phyloP scores from a whole-genome alignment of 2,888 invertebrate species.

The Fabriciana adippe region DNA sequence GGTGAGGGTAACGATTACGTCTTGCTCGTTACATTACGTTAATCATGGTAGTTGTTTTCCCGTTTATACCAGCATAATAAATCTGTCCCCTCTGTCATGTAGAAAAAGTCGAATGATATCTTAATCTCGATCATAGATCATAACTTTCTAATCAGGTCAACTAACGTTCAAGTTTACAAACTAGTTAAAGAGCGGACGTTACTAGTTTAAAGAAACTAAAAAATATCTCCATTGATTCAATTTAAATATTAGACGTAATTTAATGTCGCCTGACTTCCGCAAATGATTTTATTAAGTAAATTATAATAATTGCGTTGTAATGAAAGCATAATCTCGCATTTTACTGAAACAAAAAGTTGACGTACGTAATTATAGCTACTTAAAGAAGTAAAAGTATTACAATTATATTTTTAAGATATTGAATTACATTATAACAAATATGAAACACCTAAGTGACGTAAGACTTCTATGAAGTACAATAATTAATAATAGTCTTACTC shows the following conservation, averaged over 20 bases:
- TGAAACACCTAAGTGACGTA: neutral
- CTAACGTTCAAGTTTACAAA: slow-evolving; percentile 70
- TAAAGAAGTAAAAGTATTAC: neutral
- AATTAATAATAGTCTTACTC: neutral
- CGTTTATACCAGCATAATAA: slow-evolving; percentile 30
- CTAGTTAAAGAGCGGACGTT: slow-evolving; percentile 67
- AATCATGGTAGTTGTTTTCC: slow-evolving; percentile 25
- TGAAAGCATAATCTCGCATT: too few relatives aligned
- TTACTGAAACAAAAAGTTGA: too few relatives aligned
- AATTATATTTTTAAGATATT: neutral
- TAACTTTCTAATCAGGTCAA: slow-evolving; percentile 73
- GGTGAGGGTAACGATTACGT: too few relatives aligned
- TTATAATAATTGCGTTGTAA: neutral
- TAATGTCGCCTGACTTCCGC: slow-evolving; percentile 32
- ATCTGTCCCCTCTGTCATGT: slow-evolving; percentile 32
- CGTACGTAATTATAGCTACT: too few relatives aligned
- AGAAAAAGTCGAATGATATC: slow-evolving; percentile 55
- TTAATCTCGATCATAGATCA: slow-evolving; percentile 69
- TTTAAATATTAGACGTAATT: slow-evolving; percentile 33
- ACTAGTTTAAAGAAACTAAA: slow-evolving; percentile 42
- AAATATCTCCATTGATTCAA: slow-evolving; percentile 38
- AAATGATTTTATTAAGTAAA: neutral
- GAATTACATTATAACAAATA: neutral
- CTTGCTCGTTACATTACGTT: slow-evolving; percentile 11
- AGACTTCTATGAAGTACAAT: neutral